Base-by-base conservation (phyloP, 2,888 invertebrate species). In the Ornithoptera priamus region DNA sequence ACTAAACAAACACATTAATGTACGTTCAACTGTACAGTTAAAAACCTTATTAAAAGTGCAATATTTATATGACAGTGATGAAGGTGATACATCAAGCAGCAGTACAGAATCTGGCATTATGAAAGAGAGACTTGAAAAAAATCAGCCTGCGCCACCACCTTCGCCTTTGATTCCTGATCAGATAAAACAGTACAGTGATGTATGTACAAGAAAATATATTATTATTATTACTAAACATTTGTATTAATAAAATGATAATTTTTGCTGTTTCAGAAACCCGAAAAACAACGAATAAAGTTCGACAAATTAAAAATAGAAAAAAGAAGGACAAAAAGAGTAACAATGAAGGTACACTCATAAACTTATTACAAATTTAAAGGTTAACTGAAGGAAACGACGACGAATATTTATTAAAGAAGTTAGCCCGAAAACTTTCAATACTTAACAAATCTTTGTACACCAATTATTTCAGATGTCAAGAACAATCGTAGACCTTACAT, bases 71-170 rank as follows among this genome's bases (percentile, higher is more conserved):
- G 71, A 67, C 81, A 97, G 97, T 85, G 97, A 97, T 78, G 97
- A 96, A 87, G 97, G 96, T 7, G 96, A 96, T 77, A 95, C 95
- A 8, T 95, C 95, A 59, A 95, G 95, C 72, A 96, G 95, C 81
- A 94, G 95, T 78, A 95, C 95, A 7, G 95, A 95, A 74, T 95
- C 95, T 75, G 94, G 93, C 72, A 74, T 79, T 24, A 65, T 65
- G 50, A 95, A 94, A 75, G 94, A 95, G 77, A 92, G 93, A 69
- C 86, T 87, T 62, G 89, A 91, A 75, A 81, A 86, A 42, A 85
- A 79, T 71, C 90, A 91, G 71, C 81, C 85, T 24, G 95, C 95
- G 20, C 96, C 96, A 69, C 96, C 96, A 1, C 95, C 96, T 61
- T 95, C 96, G 0, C 96, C 96, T 15, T 94, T 94, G 71, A 88